Base-by-base conservation (phyloP, 2,888 invertebrate species). In the Himalopsyche anomala region DNA sequence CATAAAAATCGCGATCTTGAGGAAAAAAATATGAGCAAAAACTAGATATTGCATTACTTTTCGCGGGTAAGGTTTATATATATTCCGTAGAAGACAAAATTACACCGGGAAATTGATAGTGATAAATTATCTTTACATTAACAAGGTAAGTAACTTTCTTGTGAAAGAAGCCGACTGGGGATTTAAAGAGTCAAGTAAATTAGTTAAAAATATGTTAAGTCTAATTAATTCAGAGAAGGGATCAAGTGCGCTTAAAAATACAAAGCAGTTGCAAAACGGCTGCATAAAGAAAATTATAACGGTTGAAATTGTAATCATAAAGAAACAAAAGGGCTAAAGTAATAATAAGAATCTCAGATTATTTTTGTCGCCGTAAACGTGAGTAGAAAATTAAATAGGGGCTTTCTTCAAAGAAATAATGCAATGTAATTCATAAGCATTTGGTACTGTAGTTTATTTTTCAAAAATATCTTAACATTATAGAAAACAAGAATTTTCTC, bases 41-140 rank as follows among this genome's bases (percentile, higher is more conserved):
- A 62, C 62, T n/a, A 62, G 62, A 62, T 62, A 62, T 62, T 62
- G 62, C 62, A 62, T 62, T 62, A 62, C 62, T 62, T 62, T 62
- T 1, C 19, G 62, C 11, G 0, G 19, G 3, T 19, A 62, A 62
- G 19, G 62, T 28, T 62, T 11, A 62, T 62, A 62, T 62, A 19
- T 28, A 19, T 62, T n/a, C 56, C 17, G 56, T 62, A 62, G 19
- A 28, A 62, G 62, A 19, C 6, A 62, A 62, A 19, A 62, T 19
- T 62, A 19, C 8, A 62, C 19, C 8, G 62, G 28, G 1, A 62
- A 19, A 19, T 62, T 62, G 9, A 19, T 28, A 28, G 28, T 19
- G 2, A 28, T 19, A 19, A 19, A 62, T 11, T 62, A 62, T 8
- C 62, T 9, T 62, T 19, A 62, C n/a, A 19, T 19, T 28, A 28